Base-by-base conservation (phyloP, 2,888 invertebrate species). In the Galerucella calmariensis region DNA sequence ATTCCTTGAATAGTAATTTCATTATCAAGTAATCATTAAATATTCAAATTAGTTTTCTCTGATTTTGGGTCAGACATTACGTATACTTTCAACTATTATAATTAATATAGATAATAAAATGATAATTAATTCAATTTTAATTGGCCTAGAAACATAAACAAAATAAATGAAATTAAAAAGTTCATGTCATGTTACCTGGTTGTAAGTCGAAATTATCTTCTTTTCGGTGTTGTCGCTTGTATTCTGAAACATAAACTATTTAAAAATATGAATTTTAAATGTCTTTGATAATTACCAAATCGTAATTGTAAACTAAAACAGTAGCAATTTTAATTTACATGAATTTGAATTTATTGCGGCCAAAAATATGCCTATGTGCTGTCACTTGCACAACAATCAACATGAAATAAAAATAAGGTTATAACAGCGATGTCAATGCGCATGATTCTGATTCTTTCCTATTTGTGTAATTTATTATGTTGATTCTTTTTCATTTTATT, bases 361-460 rank as follows among this genome's bases (percentile, higher is more conserved):
- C 9, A 41, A 62, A 62, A 41, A 41, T 41, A 9, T 41, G 6
- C 27, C 20, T 20, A 61, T 61, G 41, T 63, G 35, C n/a, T 65
- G 46, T 65, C 63, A 65, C 24, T 24, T 41, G 35, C 35, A 41
- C 16, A 20, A 61, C 11, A 62, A 20, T 20, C 62, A 46, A 41
- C 63, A 46, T 65, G 11, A 58, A 20, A 46, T 65, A 46, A 16
- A 65, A 46, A 46, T 46, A 46, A 65, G 63, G 63, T 46, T 65
- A 65, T 44, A 46, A 44, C 63, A 20, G 46, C 44, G 46, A 46
- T 65, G 63, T 46, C 63, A 65, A 20, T 20, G 5, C 35, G 35
- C 35, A 35, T 35, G 35, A 35, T 35, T 35, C 4, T 35, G 35
- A 5, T 27, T 4, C 4, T 27, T 27, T 27, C 27, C 3, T n/a